phyloP scores from a whole-genome alignment of 1,140 invertebrate genomes.

The Drosophila eugracilis region DNA sequence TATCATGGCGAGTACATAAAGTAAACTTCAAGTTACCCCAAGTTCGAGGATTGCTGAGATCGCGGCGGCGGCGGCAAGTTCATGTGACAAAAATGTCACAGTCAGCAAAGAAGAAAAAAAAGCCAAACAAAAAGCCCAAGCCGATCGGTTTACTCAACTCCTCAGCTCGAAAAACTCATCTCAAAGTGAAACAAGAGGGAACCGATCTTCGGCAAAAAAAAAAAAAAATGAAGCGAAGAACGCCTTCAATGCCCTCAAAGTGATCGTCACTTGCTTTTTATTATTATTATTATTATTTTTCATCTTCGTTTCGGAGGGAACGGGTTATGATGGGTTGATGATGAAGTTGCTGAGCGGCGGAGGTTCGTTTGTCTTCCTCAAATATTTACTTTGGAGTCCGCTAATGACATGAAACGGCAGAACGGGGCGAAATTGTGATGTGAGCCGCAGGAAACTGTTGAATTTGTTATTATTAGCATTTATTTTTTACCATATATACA shows the following conservation, averaged over 20 bases:
- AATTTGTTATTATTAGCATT: constrained; percentile 64
- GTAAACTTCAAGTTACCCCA: constrained; percentile 34
- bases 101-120: constrained; percentile 30
- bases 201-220: constrained; percentile 24
- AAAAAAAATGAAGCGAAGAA: constrained; percentile 2
- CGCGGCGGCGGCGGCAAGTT: constrained; percentile 28
- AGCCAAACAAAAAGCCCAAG: constrained; percentile 5
- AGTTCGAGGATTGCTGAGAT: constrained; percentile 24
- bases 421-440: constrained; percentile 18
- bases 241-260: constrained; percentile 52
- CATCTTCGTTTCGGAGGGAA: constrained; percentile 19
- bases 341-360: constrained; percentile 30
- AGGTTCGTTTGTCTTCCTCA: constrained; percentile 55
- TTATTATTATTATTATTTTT: constrained; percentile 49
- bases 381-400: constrained; percentile 61
- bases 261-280: constrained; percentile 49
- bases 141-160: constrained; percentile 40
- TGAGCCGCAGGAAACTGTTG: constrained; percentile 52
- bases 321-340: constrained; percentile 49
- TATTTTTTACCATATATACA: no score
- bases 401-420: constrained; percentile 56
- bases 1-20: constrained; percentile 45
- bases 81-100: constrained; percentile 62
- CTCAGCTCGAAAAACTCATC: constrained; percentile 57
- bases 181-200: constrained; percentile 33